A percentile compares a stretch with the other conserved stretches of the same genome.
Evolutionary conservation across 2,888 invertebrate species (phyloP).

Genomic region (Physocephala rufipes): DNA sequence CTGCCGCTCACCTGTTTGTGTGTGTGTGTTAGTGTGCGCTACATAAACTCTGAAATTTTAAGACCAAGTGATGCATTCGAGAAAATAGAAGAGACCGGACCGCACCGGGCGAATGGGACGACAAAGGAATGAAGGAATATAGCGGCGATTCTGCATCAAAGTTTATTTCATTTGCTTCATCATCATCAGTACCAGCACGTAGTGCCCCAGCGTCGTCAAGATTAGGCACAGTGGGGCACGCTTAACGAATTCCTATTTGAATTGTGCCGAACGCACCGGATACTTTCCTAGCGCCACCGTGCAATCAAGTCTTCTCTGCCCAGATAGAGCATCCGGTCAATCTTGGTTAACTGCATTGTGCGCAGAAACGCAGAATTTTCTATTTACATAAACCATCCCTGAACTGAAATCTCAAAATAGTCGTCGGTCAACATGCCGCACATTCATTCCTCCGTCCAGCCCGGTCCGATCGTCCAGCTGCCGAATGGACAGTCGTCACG

Average conservation of each 20-base stretch:
- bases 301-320: constrained; percentile 26
- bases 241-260: no score
- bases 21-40: constrained; percentile 24
- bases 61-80: constrained; percentile 24
- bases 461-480: constrained; percentile 17
- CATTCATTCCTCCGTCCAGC: constrained; percentile 1
- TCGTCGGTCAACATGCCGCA: constrained; percentile 31
- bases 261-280: not conserved
- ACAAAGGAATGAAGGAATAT: not conserved
- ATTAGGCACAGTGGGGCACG: constrained; percentile 23
- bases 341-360: constrained; percentile 41
- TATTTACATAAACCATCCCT: constrained; percentile 55
- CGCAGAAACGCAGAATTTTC: constrained; percentile 48
- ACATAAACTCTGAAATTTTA: constrained; percentile 35
- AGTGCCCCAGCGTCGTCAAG: constrained; percentile 28
- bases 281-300: constrained; percentile 13
- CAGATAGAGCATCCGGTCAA: constrained; percentile 29
- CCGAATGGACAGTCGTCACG: not conserved
- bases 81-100: not conserved
- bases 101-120: not conserved
- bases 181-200: constrained; percentile 31
- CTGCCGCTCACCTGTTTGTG: not conserved
- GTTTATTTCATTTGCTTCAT: constrained; percentile 32
- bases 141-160: constrained; percentile 16
- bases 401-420: constrained; percentile 40